phyloP scores from a whole-genome alignment of 2,797 vertebrate genomes.

The Rhabdophis nuchalis region DNA sequence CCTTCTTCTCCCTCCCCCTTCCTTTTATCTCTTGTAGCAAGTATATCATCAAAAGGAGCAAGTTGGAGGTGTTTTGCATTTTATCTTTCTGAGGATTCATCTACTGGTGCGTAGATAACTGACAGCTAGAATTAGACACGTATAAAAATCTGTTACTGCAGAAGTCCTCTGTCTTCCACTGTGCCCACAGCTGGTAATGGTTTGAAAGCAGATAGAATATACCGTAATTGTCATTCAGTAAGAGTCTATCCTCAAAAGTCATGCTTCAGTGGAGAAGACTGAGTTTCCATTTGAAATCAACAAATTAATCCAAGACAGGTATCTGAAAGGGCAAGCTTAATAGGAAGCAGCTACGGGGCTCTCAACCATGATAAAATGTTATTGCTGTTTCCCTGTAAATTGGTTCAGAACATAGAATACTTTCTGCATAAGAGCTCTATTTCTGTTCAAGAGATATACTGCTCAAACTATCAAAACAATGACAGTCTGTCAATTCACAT shows the following conservation, averaged over 20 bases:
- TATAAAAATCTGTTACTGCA: conserved; percentile 84
- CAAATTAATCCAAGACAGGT: conserved; percentile 89
- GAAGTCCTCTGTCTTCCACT: conserved; percentile 79
- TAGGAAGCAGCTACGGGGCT: conserved; percentile 88
- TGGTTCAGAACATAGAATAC: conserved; percentile 84
- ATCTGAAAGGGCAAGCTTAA: conserved; percentile 92
- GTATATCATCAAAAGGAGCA: conserved; percentile 80
- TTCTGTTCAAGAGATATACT: conserved; percentile 89
- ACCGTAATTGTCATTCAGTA: conserved; percentile 90
- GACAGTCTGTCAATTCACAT: conserved; percentile 90
- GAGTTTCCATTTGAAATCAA: conserved; percentile 95
- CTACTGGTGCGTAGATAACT: conserved; percentile 78
- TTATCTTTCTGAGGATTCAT: conserved; percentile 76
- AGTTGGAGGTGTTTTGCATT: conserved; percentile 79
- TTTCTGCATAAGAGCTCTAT: conserved; percentile 87
- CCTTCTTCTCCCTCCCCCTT: conserved; percentile 44
- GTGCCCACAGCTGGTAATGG: conserved; percentile 78
- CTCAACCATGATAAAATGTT: conserved; percentile 94
- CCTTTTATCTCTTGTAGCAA: conserved; percentile 66
- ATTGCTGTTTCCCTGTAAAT: conserved; percentile 91
- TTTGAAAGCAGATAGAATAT: conserved; percentile 80
- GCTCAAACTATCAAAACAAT: conserved; percentile 87
- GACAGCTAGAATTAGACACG: conserved; percentile 83
- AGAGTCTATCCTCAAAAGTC: conserved; percentile 86
- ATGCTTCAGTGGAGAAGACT: conserved; percentile 90